Percentiles rank a stretch among this genome's conserved stretches.
Evolutionary conservation across 2,797 vertebrate species (phyloP).

Genomic region (Coluber constrictor): DNA sequence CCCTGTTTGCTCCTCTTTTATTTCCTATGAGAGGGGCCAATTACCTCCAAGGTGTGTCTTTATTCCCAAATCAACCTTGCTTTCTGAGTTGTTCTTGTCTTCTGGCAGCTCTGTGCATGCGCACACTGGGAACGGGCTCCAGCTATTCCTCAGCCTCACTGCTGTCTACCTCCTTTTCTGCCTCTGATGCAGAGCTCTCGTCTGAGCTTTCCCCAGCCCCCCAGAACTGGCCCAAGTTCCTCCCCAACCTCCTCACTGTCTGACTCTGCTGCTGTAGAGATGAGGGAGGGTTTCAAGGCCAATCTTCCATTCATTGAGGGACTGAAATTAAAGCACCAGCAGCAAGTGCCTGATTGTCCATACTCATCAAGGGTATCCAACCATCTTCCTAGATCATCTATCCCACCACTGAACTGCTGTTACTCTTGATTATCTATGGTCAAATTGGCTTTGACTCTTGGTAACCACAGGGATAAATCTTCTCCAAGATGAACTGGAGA

Average conservation of each 20-base stretch:
- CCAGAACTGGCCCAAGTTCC: too few relatives aligned
- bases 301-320: background rate
- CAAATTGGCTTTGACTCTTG: background rate
- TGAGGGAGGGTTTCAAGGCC: background rate
- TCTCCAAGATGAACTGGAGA: background rate
- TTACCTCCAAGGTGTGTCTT: too few relatives aligned
- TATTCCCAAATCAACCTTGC: rapidly evolving
- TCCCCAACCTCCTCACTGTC: too few relatives aligned
- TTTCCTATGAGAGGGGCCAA: too few relatives aligned
- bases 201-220: too few relatives aligned
- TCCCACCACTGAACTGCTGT: background rate
- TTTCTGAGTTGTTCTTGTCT: too few relatives aligned
- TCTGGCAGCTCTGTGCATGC: too few relatives aligned
- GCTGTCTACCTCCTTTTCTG: too few relatives aligned
- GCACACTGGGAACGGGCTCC: too few relatives aligned
- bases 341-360: background rate
- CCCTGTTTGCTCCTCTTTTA: too few relatives aligned
- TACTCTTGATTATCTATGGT: background rate
- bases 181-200: too few relatives aligned
- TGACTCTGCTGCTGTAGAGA: background rate
- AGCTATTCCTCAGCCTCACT: too few relatives aligned
- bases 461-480: background rate
- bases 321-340: background rate
- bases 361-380: background rate
- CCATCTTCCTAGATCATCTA: background rate